Evolutionary conservation across 2,113 vertebrate genomes (phyloP).

Genomic region (Maccullochella peelii): DNA sequence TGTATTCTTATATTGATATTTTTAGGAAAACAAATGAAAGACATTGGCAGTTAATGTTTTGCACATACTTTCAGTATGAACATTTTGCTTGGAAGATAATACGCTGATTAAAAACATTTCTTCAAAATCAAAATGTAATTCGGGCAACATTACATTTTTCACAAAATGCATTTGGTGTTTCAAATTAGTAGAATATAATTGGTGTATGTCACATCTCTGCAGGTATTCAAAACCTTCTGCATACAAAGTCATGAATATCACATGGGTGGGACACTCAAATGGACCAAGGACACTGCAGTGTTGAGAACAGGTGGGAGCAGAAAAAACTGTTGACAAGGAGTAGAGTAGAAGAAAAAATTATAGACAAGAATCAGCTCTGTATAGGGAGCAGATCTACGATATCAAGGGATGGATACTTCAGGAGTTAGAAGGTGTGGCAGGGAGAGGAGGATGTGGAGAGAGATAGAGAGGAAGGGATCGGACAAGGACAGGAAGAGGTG

Average conservation of each 20-base stretch:
- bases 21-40: not conserved
- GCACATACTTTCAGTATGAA: not conserved
- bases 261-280: not conserved
- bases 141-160: too few relatives aligned
- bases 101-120: not conserved
- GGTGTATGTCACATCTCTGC: not conserved
- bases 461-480: conserved; percentile 45
- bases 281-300: not conserved
- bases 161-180: too few relatives aligned
- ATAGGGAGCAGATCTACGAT: too few relatives aligned
- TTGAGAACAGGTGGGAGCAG: not conserved
- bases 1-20: too few relatives aligned
- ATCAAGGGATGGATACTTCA: not conserved
- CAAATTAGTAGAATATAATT: too few relatives aligned
- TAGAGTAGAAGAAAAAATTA: not conserved
- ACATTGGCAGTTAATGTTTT: not conserved
- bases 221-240: not conserved
- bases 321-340: not conserved
- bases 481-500: conserved; percentile 60
- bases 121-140: not conserved
- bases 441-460: conserved; percentile 4
- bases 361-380: not conserved
- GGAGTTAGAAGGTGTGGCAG: not conserved
- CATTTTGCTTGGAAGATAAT: not conserved
- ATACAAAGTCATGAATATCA: not conserved